Conservation (phyloP, 2,888 invertebrate genomes). For the Alloscopus bannaensis region DNA sequence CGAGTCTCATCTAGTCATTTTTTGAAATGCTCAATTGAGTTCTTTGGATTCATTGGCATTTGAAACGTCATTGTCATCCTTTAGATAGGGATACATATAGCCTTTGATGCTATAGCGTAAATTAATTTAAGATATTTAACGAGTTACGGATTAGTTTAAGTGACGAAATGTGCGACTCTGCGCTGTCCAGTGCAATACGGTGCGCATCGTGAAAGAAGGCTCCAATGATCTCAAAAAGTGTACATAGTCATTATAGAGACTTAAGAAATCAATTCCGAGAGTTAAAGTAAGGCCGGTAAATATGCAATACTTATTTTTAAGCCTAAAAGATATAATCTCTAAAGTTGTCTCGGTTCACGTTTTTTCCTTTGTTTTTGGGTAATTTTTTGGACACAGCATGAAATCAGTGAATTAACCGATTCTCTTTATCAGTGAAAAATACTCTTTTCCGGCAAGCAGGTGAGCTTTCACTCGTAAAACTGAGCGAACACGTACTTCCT, state of each 20-base stretch:
- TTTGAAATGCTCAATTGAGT: constrained; percentile 27
- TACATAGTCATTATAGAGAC: background rate
- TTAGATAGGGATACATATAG: constrained; percentile 37
- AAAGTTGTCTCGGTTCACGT: no score
- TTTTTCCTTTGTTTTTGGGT: no score
- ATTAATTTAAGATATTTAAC: background rate
- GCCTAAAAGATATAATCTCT: no score
- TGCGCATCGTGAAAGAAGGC: constrained; percentile 5
- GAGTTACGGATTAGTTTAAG: background rate
- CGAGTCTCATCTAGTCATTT: constrained; percentile 57
- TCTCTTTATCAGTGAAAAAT: no score
- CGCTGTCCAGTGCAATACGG: background rate
- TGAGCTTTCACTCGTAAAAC: no score
- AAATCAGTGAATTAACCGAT: no score
- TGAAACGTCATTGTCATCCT: constrained; percentile 54
- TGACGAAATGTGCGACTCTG: background rate
- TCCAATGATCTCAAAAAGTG: constrained; percentile 9
- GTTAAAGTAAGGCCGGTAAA: background rate
- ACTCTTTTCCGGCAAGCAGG: no score
- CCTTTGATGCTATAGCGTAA: constrained; percentile 34
- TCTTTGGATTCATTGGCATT: constrained; percentile 36
- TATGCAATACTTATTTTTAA: background rate
- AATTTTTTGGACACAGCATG: no score
- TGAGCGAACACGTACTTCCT: background rate
- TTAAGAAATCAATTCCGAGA: no score